Conservation (phyloP, 2,113 vertebrate species). For the Lathamus discolor region DNA sequence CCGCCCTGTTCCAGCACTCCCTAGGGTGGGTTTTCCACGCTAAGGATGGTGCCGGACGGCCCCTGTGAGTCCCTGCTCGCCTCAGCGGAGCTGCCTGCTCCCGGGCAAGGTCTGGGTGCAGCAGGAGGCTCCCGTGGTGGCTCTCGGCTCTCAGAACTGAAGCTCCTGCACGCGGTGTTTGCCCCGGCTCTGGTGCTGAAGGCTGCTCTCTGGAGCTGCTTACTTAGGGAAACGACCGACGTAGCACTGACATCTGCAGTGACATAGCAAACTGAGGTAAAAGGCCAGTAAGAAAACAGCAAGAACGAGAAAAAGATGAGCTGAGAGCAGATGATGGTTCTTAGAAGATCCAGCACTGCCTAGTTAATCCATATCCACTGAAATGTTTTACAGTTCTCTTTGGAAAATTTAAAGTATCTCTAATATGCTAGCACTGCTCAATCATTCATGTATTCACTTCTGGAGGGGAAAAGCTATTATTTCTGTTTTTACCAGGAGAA, state of each 20-base stretch:
- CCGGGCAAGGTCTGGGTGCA: background rate
- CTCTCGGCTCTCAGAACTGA: background rate
- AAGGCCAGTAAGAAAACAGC: background rate
- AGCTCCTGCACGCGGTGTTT: background rate
- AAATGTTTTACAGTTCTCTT: background rate
- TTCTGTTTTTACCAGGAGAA: background rate
- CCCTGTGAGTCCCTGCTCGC: background rate
- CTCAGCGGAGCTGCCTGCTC: background rate
- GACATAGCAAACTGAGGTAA: background rate
- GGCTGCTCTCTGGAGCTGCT: background rate
- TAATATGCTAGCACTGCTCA: background rate
- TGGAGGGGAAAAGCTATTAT: background rate
- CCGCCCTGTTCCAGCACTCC: background rate
- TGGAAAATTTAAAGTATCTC: background rate
- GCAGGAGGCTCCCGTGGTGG: background rate
- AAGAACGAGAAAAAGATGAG: background rate
- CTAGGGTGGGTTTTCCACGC: background rate
- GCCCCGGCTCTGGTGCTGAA: background rate
- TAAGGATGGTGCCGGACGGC: background rate
- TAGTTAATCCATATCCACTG: background rate
- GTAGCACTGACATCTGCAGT: background rate
- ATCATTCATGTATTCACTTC: background rate
- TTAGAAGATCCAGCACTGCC: background rate
- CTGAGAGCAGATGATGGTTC: background rate
- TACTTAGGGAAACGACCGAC: background rate